Base-by-base conservation (phyloP, 1,140 invertebrate genomes). In the Musca domestica region DNA sequence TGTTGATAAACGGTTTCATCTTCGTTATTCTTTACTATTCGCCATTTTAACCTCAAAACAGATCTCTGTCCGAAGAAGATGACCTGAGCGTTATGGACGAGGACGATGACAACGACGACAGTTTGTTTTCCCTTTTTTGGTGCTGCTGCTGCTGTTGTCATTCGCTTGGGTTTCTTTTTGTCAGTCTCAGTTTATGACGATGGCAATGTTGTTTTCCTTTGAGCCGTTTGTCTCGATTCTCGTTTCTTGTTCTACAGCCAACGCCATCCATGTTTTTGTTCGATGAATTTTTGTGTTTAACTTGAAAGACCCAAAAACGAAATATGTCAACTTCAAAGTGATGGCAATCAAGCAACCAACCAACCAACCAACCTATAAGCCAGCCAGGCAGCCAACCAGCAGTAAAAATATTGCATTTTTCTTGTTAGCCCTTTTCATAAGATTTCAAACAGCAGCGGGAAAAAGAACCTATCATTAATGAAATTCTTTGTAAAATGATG, bases 161-260 rank as follows among this genome's bases (percentile, higher is more conserved):
- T 27, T 6, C 4, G 5, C n/a, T 15, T 17, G 15, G 0, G 17
- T 61, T 34, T 6, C 15, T 61, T 61, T 7, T 58, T 30, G 7
- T 17, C 34, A 19, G 19, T 17, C n/a, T 10, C 19, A 27, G 4
- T 56, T 61, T 15, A 19, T 61, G 52, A n/a, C n/a, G n/a, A 41
- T 41, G 34, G 34, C 34, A 41, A 34, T 34, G 34, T 61, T 61
- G 17, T 34, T 17, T n/a, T 30, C 23, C 56, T 61, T 61, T 61
- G 56, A 61, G 17, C 9, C 20, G 30, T 34, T 61, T 58, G 17
- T 61, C 34, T 23, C 15, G 41, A 52, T 52, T 17, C 7, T 22
- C 27, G 9, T 51, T 51, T 51, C 20, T 51, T 51, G 6, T 19
- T 58, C 2, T 10, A 41, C 34, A 41, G 34, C n/a, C n/a, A n/a